phyloP scores from a whole-genome alignment of 2,888 invertebrate species.

The Laspeyria flexula region DNA sequence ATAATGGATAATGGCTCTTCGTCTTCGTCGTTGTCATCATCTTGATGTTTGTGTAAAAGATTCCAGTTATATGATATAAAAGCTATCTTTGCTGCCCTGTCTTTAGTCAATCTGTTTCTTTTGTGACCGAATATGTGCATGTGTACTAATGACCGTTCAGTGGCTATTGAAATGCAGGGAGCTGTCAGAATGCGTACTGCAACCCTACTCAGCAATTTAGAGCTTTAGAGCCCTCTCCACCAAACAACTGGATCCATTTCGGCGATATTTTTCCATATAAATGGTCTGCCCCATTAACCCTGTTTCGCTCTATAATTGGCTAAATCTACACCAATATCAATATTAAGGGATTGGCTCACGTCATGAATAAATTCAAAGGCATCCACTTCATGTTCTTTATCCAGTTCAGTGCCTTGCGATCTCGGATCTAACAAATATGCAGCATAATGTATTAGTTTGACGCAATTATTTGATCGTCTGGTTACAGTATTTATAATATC shows the following conservation, averaged over 20 bases:
- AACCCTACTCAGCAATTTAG: constrained; percentile 25
- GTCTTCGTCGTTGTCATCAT: constrained; percentile 13
- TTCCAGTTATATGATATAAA: constrained; percentile 12
- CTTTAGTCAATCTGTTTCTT: constrained; percentile 32
- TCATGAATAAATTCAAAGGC: constrained; percentile 30
- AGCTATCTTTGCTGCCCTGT: constrained; percentile 12
- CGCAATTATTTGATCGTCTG: constrained; percentile 16
- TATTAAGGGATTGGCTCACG: constrained; percentile 23
- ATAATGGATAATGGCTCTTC: constrained; percentile 13
- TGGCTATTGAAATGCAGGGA: constrained; percentile 33
- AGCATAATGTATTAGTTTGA: constrained; percentile 28
- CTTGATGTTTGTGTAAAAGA: constrained; percentile 11
- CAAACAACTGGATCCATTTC: constrained; percentile 21
- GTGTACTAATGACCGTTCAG: constrained; percentile 28
- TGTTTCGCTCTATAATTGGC: constrained; percentile 32
- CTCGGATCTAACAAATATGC: constrained; percentile 32
- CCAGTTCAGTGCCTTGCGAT: constrained; percentile 32
- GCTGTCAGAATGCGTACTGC: constrained; percentile 33
- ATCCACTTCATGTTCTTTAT: constrained; percentile 28
- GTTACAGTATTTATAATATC: constrained; percentile 16
- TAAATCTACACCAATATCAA: constrained; percentile 27
- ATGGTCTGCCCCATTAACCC: constrained; percentile 28
- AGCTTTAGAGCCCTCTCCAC: constrained; percentile 20
- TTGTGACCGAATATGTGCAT: constrained; percentile 28
- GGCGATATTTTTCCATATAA: constrained; percentile 23